Percentiles rank a stretch among this genome's conserved stretches.
Conservation (phyloP, 2,797 vertebrate genomes). For the Lates japonicus region DNA sequence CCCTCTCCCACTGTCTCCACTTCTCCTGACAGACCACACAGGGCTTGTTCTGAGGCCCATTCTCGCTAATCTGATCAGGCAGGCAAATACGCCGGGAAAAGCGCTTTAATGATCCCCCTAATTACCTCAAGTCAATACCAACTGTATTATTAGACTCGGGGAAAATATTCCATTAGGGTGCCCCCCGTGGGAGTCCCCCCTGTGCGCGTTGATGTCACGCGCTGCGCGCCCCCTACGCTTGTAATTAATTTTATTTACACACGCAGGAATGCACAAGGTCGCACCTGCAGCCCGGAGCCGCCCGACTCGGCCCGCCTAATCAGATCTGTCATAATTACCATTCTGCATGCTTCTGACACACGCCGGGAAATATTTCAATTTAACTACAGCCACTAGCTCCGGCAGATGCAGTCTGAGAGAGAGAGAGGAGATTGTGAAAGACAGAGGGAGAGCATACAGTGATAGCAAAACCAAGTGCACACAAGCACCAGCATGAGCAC, state of each 20-base stretch:
- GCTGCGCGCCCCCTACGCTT: constrained; percentile 98
- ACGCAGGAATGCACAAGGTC: constrained; percentile 99
- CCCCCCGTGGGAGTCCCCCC: constrained; percentile 96
- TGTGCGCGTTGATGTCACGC: constrained; percentile 98
- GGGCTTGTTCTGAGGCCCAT: constrained; percentile 99
- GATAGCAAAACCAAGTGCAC: constrained; percentile 59
- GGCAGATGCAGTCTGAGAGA: constrained; percentile 91
- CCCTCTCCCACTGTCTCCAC: constrained; percentile 90
- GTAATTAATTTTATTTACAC: constrained; percentile 99
- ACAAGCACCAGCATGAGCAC: constrained; percentile 79
- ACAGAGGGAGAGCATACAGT: too few species aligned
- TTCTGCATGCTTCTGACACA: constrained; percentile 99
- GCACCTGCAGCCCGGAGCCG: constrained; percentile 99
- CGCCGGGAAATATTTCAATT: constrained; percentile 99
- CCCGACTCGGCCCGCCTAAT: constrained; percentile 99
- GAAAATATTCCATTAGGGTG: constrained; percentile 99
- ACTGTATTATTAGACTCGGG: constrained; percentile 99
- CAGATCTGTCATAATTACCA: constrained; percentile 99
- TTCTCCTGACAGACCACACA: constrained; percentile 98
- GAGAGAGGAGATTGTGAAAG: too few species aligned
- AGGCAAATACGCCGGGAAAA: constrained; percentile 99
- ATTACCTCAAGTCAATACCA: constrained; percentile 99
- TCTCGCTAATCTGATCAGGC: constrained; percentile 99
- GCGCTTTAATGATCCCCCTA: constrained; percentile 99
- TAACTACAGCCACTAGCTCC: constrained; percentile 98